Conservation (phyloP, 2,888 invertebrate species). For the Halictus quadricinctus region DNA sequence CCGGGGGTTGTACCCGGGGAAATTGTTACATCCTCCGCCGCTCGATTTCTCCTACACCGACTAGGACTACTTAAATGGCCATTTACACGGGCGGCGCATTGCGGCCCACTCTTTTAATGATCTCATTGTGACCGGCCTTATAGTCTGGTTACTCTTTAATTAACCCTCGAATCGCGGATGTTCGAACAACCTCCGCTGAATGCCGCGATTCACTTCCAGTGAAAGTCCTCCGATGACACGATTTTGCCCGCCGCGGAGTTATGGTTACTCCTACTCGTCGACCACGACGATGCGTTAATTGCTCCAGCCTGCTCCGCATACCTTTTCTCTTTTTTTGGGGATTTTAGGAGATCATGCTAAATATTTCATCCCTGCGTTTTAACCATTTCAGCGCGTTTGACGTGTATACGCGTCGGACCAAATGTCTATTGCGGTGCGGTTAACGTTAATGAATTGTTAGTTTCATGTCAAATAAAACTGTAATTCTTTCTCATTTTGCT, state of each 20-base stretch:
- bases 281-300: not conserved
- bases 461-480: too few relatives aligned
- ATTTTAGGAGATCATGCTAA: not conserved
- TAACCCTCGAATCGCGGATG: constrained; percentile 26
- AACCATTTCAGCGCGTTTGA: too few relatives aligned
- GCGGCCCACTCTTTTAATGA: constrained; percentile 46
- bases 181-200: constrained; percentile 19
- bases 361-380: too few relatives aligned
- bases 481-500: too few relatives aligned
- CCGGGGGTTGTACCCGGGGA: constrained; percentile 47
- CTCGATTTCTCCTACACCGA: constrained; percentile 24
- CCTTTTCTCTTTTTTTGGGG: too few relatives aligned
- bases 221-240: constrained; percentile 2
- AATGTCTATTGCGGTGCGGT: too few relatives aligned
- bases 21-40: constrained; percentile 56
- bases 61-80: constrained; percentile 56
- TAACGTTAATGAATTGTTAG: too few relatives aligned
- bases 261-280: not conserved
- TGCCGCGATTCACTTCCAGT: not conserved
- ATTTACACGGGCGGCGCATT: constrained; percentile 47
- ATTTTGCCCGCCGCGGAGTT: not conserved
- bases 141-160: constrained; percentile 30
- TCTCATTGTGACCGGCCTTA: constrained; percentile 52
- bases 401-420: too few relatives aligned
- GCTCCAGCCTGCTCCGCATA: not conserved